A percentile compares a stretch with the other conserved stretches of the same genome.
These are phyloP conservation scores for Regulus satrapa DNA, from an alignment of 2,113 vertebrate genomes.

Conservation along the genomic window DNA sequence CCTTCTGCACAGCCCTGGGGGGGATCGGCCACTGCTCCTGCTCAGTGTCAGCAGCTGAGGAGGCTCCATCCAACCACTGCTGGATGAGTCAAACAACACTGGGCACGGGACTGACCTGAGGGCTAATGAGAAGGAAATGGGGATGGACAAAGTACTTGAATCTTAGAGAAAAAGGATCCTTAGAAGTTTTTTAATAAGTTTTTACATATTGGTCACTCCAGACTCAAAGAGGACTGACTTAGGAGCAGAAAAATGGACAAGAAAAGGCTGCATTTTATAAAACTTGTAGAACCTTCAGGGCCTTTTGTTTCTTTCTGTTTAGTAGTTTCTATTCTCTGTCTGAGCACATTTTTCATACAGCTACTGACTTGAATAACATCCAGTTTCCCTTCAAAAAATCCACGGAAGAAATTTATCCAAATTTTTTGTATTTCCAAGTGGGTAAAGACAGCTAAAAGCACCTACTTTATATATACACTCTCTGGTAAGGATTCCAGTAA, in stretches of 20 bases:
- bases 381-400: neutral
- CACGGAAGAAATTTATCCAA: accelerated
- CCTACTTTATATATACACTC: neutral
- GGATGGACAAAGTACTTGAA: neutral
- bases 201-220: neutral
- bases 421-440: neutral
- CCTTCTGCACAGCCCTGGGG: neutral
- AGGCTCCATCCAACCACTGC: neutral
- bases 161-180: neutral
- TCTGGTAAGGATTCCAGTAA: neutral
- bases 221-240: neutral
- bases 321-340: neutral
- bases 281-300: neutral
- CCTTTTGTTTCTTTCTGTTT: neutral
- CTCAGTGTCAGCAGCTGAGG: neutral
- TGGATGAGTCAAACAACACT: neutral
- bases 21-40: neutral
- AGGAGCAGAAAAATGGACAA: neutral
- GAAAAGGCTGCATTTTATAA: neutral
- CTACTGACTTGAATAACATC: neutral
- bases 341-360: neutral
- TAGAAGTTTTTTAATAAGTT: neutral
- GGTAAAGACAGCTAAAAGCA: neutral
- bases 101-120: neutral
- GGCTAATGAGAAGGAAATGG: neutral